Conservation (phyloP, 2,888 invertebrate species). For the Eupsilia transversa region DNA sequence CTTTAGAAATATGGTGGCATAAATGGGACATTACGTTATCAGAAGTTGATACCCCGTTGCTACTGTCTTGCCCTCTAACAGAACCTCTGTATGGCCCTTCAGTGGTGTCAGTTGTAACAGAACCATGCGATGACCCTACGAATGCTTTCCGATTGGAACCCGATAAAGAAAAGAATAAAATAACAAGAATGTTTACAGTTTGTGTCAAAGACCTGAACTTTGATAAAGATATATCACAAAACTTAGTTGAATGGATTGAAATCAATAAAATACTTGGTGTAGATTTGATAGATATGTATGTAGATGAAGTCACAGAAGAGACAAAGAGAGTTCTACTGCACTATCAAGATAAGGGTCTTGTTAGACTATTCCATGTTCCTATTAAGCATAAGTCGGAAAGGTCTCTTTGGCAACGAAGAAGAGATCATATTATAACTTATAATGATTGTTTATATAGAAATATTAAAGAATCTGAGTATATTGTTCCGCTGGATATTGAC, state of each 20-base stretch:
- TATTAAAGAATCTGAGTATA: slow-evolving; percentile 91
- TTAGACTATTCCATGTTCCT: slow-evolving; percentile 89
- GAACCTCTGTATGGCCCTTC: slow-evolving; percentile 80
- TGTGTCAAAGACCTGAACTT: slow-evolving; percentile 94
- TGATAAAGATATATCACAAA: slow-evolving; percentile 90
- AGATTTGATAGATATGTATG: slow-evolving; percentile 92
- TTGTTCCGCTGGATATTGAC: slow-evolving; percentile 93
- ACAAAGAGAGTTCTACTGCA: slow-evolving; percentile 89
- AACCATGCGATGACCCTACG: slow-evolving; percentile 87
- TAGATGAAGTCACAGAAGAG: slow-evolving; percentile 90
- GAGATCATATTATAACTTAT: slow-evolving; percentile 94
- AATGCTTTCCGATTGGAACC: slow-evolving; percentile 83
- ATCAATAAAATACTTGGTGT: slow-evolving; percentile 92
- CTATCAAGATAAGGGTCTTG: slow-evolving; percentile 88
- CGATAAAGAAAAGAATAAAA: slow-evolving; percentile 58
- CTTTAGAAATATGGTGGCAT: slow-evolving; percentile 92
- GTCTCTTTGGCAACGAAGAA: slow-evolving; percentile 91
- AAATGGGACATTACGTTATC: slow-evolving; percentile 90
- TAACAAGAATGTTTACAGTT: slow-evolving; percentile 90
- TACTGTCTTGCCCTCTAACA: slow-evolving; percentile 92
- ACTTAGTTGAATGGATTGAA: slow-evolving; percentile 93
- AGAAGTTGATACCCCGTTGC: slow-evolving; percentile 89
- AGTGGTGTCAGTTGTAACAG: slow-evolving; percentile 87
- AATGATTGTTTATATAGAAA: slow-evolving; percentile 95
- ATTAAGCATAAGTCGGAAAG: slow-evolving; percentile 85